Evolutionary conservation across 2,797 vertebrate genomes (phyloP).

Genomic region (Australoheros facetus): DNA sequence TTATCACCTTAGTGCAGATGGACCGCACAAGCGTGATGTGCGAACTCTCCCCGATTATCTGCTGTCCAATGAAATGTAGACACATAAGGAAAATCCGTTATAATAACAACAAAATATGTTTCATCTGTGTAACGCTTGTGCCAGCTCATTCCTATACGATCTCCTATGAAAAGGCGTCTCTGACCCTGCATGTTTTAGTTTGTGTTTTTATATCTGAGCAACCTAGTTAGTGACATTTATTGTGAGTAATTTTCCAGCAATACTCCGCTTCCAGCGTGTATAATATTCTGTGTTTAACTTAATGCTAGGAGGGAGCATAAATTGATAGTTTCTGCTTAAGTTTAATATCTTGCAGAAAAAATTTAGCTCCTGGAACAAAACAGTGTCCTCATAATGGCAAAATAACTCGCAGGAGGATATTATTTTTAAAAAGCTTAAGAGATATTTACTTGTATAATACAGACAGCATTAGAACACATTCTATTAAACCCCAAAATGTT

Average conservation of each 20-base stretch:
- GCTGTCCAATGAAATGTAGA: conserved; percentile 59
- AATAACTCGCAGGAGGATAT: background rate
- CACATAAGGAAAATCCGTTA: conserved; percentile 39
- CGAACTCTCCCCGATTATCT: conserved; percentile 34
- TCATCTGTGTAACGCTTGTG: background rate
- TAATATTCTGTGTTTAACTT: background rate
- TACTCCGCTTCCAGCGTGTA: background rate
- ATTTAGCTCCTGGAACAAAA: background rate
- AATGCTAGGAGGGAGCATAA: background rate
- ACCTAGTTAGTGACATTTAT: background rate
- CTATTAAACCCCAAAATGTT: background rate
- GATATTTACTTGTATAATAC: background rate
- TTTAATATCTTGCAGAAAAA: background rate
- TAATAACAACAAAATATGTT: background rate
- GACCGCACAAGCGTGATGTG: conserved; percentile 19
- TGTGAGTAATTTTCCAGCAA: background rate
- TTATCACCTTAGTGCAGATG: conserved; percentile 34
- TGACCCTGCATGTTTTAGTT: background rate
- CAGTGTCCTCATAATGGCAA: background rate
- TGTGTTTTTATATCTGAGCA: background rate
- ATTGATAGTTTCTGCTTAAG: background rate
- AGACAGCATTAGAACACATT: background rate
- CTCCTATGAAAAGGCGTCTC: background rate
- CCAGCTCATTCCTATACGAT: background rate
- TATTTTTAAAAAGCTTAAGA: background rate